A percentile compares a stretch with the other conserved stretches of the same genome.
Evolutionary conservation across 2,888 invertebrate species (phyloP).

Genomic region (Lasius platythorax): DNA sequence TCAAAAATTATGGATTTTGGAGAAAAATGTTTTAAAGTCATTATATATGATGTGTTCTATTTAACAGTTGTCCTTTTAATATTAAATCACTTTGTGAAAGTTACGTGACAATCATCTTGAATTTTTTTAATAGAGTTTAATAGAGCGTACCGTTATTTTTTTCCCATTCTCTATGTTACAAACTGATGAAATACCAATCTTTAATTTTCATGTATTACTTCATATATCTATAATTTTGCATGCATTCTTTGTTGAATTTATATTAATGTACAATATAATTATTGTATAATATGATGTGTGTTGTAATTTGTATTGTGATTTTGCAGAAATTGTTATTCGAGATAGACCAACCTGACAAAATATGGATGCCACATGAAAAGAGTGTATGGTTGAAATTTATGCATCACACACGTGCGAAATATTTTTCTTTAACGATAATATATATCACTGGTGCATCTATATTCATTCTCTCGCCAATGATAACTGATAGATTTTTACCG

Average conservation of each 20-base stretch:
- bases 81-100: no score
- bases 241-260: not conserved
- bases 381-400: not conserved
- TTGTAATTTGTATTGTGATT: not conserved
- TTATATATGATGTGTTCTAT: no score
- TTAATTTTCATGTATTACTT: not conserved
- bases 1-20: no score
- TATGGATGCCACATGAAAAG: slow-evolving; percentile 45
- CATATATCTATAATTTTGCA: not conserved
- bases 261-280: not conserved
- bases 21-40: no score
- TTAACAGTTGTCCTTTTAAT: no score
- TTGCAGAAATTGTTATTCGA: slow-evolving; percentile 63
- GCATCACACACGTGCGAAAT: not conserved
- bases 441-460: slow-evolving; percentile 31
- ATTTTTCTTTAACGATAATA: not conserved
- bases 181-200: not conserved
- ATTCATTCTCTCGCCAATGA: slow-evolving; percentile 43
- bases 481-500: slow-evolving; percentile 34
- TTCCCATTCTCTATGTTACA: not conserved
- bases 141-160: not conserved
- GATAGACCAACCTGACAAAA: slow-evolving; percentile 53
- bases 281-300: not conserved
- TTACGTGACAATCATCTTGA: no score
- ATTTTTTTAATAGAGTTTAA: no score